Evolutionary conservation across 64 coral and sea anemone species (phyloP).

Genomic region (Anthopleura sola): DNA sequence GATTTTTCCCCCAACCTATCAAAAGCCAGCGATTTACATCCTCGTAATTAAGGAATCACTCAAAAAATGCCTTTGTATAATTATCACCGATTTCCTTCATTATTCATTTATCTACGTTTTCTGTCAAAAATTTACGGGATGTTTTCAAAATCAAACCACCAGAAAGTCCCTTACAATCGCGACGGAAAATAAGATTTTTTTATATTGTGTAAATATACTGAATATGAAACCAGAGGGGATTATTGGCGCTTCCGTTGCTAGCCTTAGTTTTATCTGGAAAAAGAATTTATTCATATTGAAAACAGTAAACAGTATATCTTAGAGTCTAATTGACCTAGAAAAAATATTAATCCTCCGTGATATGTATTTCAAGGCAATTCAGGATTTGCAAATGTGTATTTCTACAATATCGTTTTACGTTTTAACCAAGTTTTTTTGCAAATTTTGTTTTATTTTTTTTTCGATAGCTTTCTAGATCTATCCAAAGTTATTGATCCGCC

Average conservation of each 20-base stretch:
- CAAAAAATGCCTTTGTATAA: background rate
- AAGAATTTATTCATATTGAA: background rate
- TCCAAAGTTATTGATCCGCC: background rate
- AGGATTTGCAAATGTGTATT: background rate
- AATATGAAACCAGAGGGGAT: background rate
- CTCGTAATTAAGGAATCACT: background rate
- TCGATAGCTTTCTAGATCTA: background rate
- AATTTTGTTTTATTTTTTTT: background rate
- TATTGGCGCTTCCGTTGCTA: slow-evolving; percentile 2
- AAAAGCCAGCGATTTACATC: background rate
- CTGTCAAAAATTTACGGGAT: background rate
- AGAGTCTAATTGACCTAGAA: background rate
- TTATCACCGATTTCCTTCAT: background rate
- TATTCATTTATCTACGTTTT: background rate
- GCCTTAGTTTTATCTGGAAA: slow-evolving; percentile 1
- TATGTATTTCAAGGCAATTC: background rate
- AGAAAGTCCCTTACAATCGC: background rate
- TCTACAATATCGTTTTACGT: background rate
- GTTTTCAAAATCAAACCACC: background rate
- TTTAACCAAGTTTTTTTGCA: background rate
- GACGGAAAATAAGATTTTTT: background rate
- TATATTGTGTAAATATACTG: background rate
- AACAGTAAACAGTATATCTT: background rate
- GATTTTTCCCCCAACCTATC: background rate
- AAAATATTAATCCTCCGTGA: background rate